Percentiles rank a stretch among this genome's conserved stretches.
phyloP scores from a whole-genome alignment of 2,888 invertebrate genomes.

The Nowickia ferox region DNA sequence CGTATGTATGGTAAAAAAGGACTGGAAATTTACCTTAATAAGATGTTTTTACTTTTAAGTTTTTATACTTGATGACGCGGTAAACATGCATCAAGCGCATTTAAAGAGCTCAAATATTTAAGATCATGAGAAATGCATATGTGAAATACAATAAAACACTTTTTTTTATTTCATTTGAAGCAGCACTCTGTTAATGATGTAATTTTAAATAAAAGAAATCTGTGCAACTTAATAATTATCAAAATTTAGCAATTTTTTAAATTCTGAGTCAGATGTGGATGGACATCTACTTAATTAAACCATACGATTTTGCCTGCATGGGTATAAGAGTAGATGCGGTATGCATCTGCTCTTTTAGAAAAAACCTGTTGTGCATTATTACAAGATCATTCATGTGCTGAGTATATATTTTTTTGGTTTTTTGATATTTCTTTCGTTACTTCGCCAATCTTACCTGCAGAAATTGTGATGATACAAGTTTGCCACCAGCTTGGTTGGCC shows the following conservation, averaged over 20 bases:
- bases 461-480: constrained; percentile 60
- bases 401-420: constrained; percentile 52
- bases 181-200: no score
- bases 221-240: no score
- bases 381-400: constrained; percentile 56
- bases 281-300: constrained; percentile 21
- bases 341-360: constrained; percentile 4
- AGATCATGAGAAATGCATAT: no score
- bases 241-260: background rate
- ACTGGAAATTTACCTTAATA: no score
- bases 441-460: constrained; percentile 49
- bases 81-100: no score
- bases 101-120: no score
- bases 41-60: no score
- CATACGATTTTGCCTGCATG: constrained; percentile 1
- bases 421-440: constrained; percentile 29
- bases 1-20: no score
- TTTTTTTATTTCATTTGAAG: no score
- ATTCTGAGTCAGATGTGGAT: constrained; percentile 6
- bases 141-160: no score
- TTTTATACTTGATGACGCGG: no score
- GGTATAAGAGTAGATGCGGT: background rate
- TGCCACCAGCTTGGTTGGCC: constrained; percentile 57
- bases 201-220: no score
- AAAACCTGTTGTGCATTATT: constrained; percentile 61